A percentile compares a stretch with the other conserved stretches of the same genome.
phyloP scores from a whole-genome alignment of 1,140 invertebrate genomes.

The Drosophila mauritiana region DNA sequence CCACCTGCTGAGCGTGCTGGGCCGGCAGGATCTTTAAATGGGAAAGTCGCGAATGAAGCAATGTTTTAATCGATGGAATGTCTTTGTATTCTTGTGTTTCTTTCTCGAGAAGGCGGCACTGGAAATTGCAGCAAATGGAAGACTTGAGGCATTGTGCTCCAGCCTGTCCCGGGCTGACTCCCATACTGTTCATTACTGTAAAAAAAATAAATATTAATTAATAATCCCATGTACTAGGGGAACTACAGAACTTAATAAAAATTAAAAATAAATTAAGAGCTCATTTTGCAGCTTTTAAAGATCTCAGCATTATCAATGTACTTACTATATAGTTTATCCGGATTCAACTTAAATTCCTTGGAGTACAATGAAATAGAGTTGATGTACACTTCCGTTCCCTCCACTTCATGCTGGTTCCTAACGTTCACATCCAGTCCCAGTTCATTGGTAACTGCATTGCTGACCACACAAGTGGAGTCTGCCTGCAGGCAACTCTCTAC shows the following conservation, averaged over 20 bases:
- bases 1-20: constrained; percentile 46
- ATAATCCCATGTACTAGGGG: background rate
- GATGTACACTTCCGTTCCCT: constrained; percentile 87
- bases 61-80: constrained; percentile 44
- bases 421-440: constrained; percentile 88
- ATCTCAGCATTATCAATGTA: background rate
- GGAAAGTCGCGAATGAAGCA: constrained; percentile 65
- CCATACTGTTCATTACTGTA: constrained; percentile 77
- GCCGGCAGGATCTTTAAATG: constrained; percentile 56
- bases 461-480: constrained; percentile 86
- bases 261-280: no score
- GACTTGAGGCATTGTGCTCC: constrained; percentile 70
- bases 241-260: no score
- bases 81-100: constrained; percentile 28
- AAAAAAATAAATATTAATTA: background rate
- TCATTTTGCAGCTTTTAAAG: background rate
- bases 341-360: constrained; percentile 65
- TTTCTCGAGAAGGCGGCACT: constrained; percentile 56
- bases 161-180: constrained; percentile 56
- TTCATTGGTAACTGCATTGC: constrained; percentile 85
- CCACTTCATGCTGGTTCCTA: constrained; percentile 89
- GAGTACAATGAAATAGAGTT: constrained; percentile 75
- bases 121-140: constrained; percentile 64
- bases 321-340: constrained; percentile 70
- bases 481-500: constrained; percentile 89